phyloP scores from a whole-genome alignment of 2,113 vertebrate species.

The Protobothrops flavoviridis region DNA sequence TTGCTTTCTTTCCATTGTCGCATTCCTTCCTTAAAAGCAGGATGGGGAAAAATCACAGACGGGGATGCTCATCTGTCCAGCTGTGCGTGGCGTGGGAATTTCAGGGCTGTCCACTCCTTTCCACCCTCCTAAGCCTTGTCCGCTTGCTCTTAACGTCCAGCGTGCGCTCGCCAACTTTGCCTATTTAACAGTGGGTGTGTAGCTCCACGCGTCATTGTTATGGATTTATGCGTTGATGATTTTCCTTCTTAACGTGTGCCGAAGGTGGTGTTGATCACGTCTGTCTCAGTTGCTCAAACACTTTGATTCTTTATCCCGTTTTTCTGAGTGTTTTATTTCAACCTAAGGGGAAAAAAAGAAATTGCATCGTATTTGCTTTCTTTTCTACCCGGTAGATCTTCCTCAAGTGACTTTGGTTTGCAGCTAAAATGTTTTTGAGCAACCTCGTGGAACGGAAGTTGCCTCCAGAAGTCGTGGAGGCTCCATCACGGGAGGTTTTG shows the following conservation, averaged over 20 bases:
- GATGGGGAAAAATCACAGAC: conserved; percentile 17
- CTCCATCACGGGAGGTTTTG: no score
- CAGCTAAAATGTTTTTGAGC: conserved; percentile 5
- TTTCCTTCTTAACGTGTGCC: conserved; percentile 38
- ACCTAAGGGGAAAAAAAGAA: background rate
- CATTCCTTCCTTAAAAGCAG: background rate
- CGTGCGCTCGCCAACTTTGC: conserved; percentile 35
- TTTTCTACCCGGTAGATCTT: background rate
- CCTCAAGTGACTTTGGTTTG: background rate
- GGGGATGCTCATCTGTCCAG: conserved; percentile 50
- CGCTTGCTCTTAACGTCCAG: conserved; percentile 39
- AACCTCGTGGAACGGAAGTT: background rate
- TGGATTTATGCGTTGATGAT: conserved; percentile 29
- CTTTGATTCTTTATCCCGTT: background rate
- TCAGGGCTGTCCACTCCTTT: background rate
- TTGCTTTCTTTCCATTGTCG: background rate
- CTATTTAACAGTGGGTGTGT: conserved; percentile 29
- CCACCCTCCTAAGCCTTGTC: conserved; percentile 26
- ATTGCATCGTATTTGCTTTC: background rate
- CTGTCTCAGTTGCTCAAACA: background rate
- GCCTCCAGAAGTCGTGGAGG: background rate
- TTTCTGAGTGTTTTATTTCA: background rate
- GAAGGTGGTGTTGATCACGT: conserved; percentile 8
- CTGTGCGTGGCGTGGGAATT: conserved; percentile 46
- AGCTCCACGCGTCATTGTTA: conserved; percentile 8